Evolutionary conservation across 1,140 invertebrate species (phyloP), one percentile per base, ranked within the genome.

Genomic region (Spodoptera frugiperda): DNA sequence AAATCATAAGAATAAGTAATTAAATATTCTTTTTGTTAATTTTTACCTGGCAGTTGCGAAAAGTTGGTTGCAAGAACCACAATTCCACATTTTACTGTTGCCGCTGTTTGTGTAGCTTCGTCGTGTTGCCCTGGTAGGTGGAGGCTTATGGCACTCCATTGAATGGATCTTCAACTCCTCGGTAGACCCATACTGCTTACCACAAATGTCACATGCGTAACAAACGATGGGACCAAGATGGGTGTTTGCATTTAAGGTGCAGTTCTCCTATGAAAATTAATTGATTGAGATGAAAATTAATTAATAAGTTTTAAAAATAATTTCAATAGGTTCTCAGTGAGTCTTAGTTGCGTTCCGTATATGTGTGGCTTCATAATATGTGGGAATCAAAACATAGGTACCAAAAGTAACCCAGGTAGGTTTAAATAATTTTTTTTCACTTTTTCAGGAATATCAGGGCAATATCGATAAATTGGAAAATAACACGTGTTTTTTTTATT

Each of bases 41-140:
- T 19, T 11, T 82, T 79, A 93, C 91, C 91, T 90, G 2, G 91
- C 91, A 3, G 90, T 91, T 59, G 88, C 81, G 74, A 93, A 93
- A 0, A 93, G 83, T 79, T 93, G 91, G 61, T 93, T 92, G 53
- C 91, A 93, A 14, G 91, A 93, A 1, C 90, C 91, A 67, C 91
- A 93, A 49, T 93, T 93, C 92, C 91, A 92, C 92, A 93, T 92
- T 75, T 93, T 93, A 51, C 79, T 92, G 33, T 75, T 91, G 30
- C 78, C 84, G 10, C 49, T 73, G 3, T 81, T 85, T 10, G 82
- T 80, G 65, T 86, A 91, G 5, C 82, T 53, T 6, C 89, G 82
- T 49, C 80, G 67, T 15, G 21, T 55, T 33, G 63, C 74, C 21
- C 78, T 67, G 59, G 78, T 46, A 51, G 33, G 73, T 3, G 17